Conservation (phyloP, 2,888 invertebrate genomes). For the Drosophila neutralis region DNA sequence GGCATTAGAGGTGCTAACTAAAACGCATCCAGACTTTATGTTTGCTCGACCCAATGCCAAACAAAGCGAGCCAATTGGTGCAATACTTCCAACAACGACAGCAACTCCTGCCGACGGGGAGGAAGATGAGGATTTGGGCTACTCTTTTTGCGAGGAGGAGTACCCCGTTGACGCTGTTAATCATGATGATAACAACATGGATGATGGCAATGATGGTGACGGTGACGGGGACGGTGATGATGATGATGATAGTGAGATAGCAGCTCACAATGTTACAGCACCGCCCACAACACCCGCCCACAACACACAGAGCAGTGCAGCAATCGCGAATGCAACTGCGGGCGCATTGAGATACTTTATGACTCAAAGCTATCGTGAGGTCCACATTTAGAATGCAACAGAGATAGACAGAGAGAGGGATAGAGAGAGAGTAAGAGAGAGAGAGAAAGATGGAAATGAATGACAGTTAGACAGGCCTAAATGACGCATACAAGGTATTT, state of each 20-base stretch:
- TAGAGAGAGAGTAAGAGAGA: background rate
- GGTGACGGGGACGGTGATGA: constrained; percentile 12
- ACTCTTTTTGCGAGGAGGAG: constrained; percentile 81
- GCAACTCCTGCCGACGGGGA: constrained; percentile 40
- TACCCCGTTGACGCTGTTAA: constrained; percentile 46
- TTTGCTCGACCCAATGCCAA: constrained; percentile 63
- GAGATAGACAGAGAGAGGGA: constrained; percentile 4
- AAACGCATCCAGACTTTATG: constrained; percentile 77
- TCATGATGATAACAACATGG: constrained; percentile 4
- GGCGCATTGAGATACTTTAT: constrained; percentile 73
- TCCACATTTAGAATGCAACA: constrained; percentile 67
- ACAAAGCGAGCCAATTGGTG: constrained; percentile 57
- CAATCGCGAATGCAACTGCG: constrained; percentile 59
- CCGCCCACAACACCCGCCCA: constrained; percentile 65
- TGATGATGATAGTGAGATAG: constrained; percentile 18
- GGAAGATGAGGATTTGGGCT: constrained; percentile 79
- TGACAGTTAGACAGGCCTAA: constrained; percentile 59
- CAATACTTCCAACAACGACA: constrained; percentile 52
- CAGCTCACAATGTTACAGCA: constrained; percentile 43
- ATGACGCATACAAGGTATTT: constrained; percentile 75
- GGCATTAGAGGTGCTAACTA: constrained; percentile 78
- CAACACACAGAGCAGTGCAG: constrained; percentile 48
- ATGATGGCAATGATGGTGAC: constrained; percentile 12
- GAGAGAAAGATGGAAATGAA: constrained; percentile 13
- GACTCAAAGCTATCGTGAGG: constrained; percentile 77